These are phyloP conservation scores for Ethmia dodecea DNA, from an alignment of 2,888 invertebrate genomes.

Conservation along the genomic window DNA sequence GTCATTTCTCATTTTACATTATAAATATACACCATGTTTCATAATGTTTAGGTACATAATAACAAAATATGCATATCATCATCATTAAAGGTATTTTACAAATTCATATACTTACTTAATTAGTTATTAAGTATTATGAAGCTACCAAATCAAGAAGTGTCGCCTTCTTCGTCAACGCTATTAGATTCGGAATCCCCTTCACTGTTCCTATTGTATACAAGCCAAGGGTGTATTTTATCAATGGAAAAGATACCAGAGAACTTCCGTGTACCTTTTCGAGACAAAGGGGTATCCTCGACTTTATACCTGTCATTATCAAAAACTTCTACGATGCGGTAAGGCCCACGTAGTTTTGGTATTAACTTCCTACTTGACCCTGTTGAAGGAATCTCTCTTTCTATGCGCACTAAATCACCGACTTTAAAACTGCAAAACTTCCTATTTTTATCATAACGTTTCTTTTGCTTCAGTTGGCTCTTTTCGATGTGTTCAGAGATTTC, in stretches of 20 bases:
- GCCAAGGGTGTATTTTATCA: background rate
- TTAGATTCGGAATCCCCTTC: background rate
- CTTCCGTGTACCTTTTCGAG: background rate
- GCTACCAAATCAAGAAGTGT: too few species aligned
- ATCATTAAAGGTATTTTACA: too few species aligned
- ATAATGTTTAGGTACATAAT: too few species aligned
- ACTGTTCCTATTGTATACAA: background rate
- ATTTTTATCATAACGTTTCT: background rate
- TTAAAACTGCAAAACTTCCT: background rate
- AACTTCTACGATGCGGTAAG: constrained; percentile 1
- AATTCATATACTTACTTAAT: too few species aligned
- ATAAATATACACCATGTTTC: too few species aligned
- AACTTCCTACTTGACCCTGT: constrained; percentile 10
- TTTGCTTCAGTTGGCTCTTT: background rate
- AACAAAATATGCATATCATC: too few species aligned
- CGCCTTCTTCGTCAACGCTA: background rate
- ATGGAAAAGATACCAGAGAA: background rate
- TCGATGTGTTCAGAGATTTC: constrained; percentile 1
- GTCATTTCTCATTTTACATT: too few species aligned
- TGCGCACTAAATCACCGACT: constrained; percentile 10
- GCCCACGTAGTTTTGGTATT: constrained; percentile 8
- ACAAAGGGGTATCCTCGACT: constrained; percentile 4
- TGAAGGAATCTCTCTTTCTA: constrained; percentile 2
- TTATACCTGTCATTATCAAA: background rate
- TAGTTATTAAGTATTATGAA: too few species aligned